Evolutionary conservation across 2,113 vertebrate species (phyloP), one percentile per base, ranked within the genome.

Genomic region (Phylloscopus trochiloides): DNA sequence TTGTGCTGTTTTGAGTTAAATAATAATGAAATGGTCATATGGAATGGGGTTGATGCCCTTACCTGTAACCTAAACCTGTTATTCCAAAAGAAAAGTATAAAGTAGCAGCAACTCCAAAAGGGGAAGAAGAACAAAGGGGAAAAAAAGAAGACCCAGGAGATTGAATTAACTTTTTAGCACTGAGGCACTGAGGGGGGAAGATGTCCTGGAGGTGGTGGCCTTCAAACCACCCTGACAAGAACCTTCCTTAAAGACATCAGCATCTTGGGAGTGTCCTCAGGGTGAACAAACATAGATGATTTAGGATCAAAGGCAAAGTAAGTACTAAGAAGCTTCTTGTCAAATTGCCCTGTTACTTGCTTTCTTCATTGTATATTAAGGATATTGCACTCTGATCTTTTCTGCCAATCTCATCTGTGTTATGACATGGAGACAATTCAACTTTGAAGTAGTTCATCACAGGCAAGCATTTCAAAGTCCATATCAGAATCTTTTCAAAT

Each of bases 231-330:
- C 43, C 70, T 20, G 34, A 42, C 19, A 48, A 61, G 52, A 72
- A 78, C 3, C 57, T 89, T 75, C 40, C 45, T 45, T 63, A 34
- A n/a, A 78, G 80, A 48, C 29, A 55, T 36, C 57, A 63, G 67
- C 47, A 22, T 61, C 31, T 19, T 73, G 63, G 34, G 67, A 59
- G 31, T 59, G 38, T 84, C 76, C 63, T 93, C 72, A 28, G 12
- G 65, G 55, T 57, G 40, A 84, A 36, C 20, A 74, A n/a, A 66
- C 2, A 1, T 1, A 54, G 43, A 22, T 10, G 4, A 10, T 80
- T 73, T 58, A 47, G 34, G 31, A 86, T 92, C 72, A 92, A 85
- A 95, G 86, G 57, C 52, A 72, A 28, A 59, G 18, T 63, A 17
- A 68, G 47, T 28, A 26, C 63, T 88, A 5, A 70, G 55, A 5